Base-by-base conservation (phyloP, 2,797 vertebrate genomes). In the Corythornis leucogaster region DNA sequence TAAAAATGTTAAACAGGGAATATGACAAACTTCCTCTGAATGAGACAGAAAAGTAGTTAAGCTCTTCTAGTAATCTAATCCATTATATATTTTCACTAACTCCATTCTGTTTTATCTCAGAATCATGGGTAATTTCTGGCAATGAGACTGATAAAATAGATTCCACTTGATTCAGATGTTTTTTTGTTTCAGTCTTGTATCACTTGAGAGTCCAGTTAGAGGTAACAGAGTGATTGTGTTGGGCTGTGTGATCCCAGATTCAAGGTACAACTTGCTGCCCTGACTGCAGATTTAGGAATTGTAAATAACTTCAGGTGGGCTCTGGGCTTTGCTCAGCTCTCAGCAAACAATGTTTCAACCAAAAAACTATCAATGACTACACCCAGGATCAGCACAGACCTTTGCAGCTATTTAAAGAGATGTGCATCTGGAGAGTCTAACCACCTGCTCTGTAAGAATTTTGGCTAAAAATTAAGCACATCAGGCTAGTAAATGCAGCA, bases 351-450 rank as follows among this genome's bases (percentile, higher is more conserved):
- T 0, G 5, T 22, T 58, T 75, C 31, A 55, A 31, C 33, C 62
- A 69, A 74, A 17, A 88, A 90, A 19, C 31, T 15, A 35, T 26
- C 31, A 45, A 73, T 16, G 26, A 59, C 30, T 90, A 2, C 30
- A 63, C 16, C 12, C 69, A 66, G 54, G 45, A 67, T 76, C 40
- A 31, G 64, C 67, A 79, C n/a, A 86, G 71, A 30, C 45, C 46
- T 71, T 91, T 85, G 38, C 33, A 92, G 12, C 61, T 70, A 61
- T 75, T 64, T 11, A 5, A 12, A 58, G 51, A 75, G 42, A 68
- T 15, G 33, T 25, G 50, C 19, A 73, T 90, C 79, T 88, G 92
- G 92, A 94, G 67, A 86, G 51, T 22, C 59, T 84, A 66, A 69
- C 76, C 62, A 79, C 77, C 77, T 85, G 62, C 8, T 83, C 62